These are phyloP conservation scores for Parnassius orleans DNA, from an alignment of 2,888 invertebrate species.

Conservation along the genomic window DNA sequence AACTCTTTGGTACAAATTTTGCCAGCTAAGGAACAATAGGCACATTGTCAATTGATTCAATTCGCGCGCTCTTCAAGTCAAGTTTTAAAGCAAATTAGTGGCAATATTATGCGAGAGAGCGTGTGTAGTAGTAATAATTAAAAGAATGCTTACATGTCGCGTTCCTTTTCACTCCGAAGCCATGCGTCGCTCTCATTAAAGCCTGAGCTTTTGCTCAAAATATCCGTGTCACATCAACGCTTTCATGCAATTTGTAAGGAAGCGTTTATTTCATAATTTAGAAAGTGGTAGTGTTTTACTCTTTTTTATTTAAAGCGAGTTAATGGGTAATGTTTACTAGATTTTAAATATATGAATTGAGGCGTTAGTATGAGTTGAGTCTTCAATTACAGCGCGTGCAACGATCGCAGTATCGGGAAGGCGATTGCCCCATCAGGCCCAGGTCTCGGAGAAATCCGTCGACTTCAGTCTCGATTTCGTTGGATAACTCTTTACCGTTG, in stretches of 20 bases:
- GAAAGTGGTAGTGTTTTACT: slow-evolving; percentile 23
- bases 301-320: slow-evolving; percentile 28
- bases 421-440: slow-evolving; percentile 49
- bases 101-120: slow-evolving; percentile 38
- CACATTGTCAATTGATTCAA: slow-evolving; percentile 26
- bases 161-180: slow-evolving; percentile 74
- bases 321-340: slow-evolving; percentile 39
- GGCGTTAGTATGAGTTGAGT: slow-evolving; percentile 23
- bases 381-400: slow-evolving; percentile 73
- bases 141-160: slow-evolving; percentile 43
- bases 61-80: slow-evolving; percentile 53
- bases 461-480: slow-evolving; percentile 94
- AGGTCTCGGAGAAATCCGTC: slow-evolving; percentile 92
- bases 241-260: slow-evolving; percentile 41
- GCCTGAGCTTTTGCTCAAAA: slow-evolving; percentile 29
- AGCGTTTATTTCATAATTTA: slow-evolving; percentile 29
- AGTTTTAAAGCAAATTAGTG: slow-evolving; percentile 57
- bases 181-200: slow-evolving; percentile 59
- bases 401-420: slow-evolving; percentile 55
- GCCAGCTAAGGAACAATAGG: slow-evolving; percentile 5
- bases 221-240: slow-evolving; percentile 20
- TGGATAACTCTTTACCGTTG: slow-evolving; percentile 94
- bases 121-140: slow-evolving; percentile 33
- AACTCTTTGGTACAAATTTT: neutral
- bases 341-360: slow-evolving; percentile 60